Evolutionary conservation across 2,113 vertebrate species (phyloP).

Genomic region (Microcebus murinus): DNA sequence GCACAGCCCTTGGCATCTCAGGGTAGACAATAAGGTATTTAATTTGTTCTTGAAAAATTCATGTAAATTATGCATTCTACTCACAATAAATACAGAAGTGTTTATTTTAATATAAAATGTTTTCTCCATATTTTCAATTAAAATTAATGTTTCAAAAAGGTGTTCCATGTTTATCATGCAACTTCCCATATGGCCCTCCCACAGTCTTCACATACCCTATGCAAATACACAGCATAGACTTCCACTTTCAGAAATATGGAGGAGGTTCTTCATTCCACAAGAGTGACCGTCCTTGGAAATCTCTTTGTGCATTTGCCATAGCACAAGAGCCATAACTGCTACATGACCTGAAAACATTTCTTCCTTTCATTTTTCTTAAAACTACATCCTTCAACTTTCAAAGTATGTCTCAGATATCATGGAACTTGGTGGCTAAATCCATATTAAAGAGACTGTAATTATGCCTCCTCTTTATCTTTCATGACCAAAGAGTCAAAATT

Average conservation of each 20-base stretch:
- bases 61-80: not conserved
- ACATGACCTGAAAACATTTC: not conserved
- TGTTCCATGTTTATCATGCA: not conserved
- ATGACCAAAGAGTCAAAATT: not conserved
- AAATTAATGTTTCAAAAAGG: constrained; percentile 7
- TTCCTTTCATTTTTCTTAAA: constrained; percentile 45
- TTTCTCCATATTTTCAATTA: not conserved
- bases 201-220: not conserved
- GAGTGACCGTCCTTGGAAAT: not conserved
- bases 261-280: not conserved
- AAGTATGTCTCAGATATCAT: not conserved
- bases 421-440: not conserved
- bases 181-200: not conserved
- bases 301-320: not conserved
- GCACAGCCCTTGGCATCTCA: not conserved
- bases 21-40: not conserved
- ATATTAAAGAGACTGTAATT: not conserved
- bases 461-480: not conserved
- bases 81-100: not conserved
- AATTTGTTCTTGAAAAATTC: constrained; percentile 31
- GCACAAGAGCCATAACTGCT: not conserved
- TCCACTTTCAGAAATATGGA: not conserved
- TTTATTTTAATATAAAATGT: not conserved
- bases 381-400: not conserved
- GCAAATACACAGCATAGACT: not conserved